Conservation (phyloP, 2,113 vertebrate genomes). For the Microtus ochrogaster region DNA sequence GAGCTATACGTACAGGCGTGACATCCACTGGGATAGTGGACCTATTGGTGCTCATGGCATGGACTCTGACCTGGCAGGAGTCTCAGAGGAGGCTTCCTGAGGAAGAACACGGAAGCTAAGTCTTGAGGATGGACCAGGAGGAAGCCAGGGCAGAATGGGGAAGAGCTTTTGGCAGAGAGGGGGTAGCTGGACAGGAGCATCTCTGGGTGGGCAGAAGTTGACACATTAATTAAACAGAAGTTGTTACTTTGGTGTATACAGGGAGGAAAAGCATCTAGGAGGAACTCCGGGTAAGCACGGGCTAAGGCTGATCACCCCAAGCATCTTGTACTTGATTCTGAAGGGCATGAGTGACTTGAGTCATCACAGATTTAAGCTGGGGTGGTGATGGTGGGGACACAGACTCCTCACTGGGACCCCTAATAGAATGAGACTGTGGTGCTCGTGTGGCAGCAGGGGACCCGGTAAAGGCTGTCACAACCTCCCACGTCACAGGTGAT, state of each 20-base stretch:
- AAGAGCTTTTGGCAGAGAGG: neutral
- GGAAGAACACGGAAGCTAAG: neutral
- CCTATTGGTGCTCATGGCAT: neutral
- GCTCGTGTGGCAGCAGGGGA: neutral
- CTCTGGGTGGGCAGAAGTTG: neutral
- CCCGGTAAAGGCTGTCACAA: neutral
- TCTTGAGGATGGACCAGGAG: neutral
- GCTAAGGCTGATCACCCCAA: neutral
- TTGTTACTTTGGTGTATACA: neutral
- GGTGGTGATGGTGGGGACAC: neutral
- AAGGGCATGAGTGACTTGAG: neutral
- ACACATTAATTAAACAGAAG: neutral
- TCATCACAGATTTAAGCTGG: neutral
- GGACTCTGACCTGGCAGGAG: neutral
- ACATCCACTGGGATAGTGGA: neutral
- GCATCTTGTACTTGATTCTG: neutral
- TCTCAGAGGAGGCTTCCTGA: neutral
- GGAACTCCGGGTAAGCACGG: accelerated
- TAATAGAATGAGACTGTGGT: neutral
- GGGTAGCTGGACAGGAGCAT: neutral
- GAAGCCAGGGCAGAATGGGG: neutral
- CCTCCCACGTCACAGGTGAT: neutral
- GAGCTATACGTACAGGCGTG: neutral
- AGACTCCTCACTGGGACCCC: neutral
- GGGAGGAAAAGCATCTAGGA: neutral